phyloP scores from a whole-genome alignment of 1,140 invertebrate species.

The Zophobas morio region DNA sequence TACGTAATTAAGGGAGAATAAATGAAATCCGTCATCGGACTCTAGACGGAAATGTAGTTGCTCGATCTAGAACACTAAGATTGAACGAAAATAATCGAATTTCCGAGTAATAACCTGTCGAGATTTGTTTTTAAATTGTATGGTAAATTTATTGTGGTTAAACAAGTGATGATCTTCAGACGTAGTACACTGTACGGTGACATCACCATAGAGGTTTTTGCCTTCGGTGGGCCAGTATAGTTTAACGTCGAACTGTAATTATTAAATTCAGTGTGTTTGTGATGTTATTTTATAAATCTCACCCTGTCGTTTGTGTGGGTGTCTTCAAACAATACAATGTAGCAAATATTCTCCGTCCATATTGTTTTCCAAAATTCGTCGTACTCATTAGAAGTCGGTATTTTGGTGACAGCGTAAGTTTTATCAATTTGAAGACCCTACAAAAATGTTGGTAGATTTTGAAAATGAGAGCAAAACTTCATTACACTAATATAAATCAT shows the following conservation, averaged over 20 bases:
- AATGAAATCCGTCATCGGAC: conserved; percentile 68
- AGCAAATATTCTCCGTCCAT: conserved; percentile 77
- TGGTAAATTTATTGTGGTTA: conserved; percentile 58
- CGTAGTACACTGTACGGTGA: no score
- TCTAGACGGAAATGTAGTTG: conserved; percentile 75
- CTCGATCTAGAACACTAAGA: conserved; percentile 54
- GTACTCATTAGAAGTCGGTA: conserved; percentile 79
- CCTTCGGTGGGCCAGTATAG: no score
- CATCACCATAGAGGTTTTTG: no score
- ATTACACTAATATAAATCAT: no score
- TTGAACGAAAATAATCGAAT: conserved; percentile 45
- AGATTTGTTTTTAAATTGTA: no score
- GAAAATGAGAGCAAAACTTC: no score
- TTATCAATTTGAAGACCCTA: conserved; percentile 76
- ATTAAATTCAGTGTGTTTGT: conserved; percentile 65
- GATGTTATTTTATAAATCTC: conserved; percentile 69
- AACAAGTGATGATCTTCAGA: no score
- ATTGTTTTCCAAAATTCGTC: conserved; percentile 87
- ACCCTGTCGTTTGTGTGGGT: conserved; percentile 67
- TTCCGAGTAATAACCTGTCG: no score
- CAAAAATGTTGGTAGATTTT: no score
- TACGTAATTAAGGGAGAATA: conserved; percentile 68
- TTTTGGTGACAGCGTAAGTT: conserved; percentile 86
- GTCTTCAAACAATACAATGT: conserved; percentile 83
- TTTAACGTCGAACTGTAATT: no score